Evolutionary conservation across 2,888 invertebrate genomes (phyloP).

Genomic region (Eucera pruinosa): DNA sequence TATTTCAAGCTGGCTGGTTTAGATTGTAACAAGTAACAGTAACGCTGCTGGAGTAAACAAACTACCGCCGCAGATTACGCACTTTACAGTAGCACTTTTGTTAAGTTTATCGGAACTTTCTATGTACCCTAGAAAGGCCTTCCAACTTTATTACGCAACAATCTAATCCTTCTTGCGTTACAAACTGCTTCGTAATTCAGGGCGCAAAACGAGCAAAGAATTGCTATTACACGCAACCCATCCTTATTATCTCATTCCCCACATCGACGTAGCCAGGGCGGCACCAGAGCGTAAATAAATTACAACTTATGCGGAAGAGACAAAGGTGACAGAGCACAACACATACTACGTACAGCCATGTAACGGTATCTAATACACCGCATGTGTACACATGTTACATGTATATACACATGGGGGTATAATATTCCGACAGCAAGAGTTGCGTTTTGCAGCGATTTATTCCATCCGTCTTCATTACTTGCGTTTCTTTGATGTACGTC

Average conservation of each 20-base stretch:
- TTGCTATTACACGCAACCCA: slow-evolving; percentile 53
- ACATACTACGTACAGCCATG: slow-evolving; percentile 8
- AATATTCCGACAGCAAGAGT: not conserved
- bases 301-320: slow-evolving; percentile 80
- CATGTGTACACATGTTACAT: slow-evolving; percentile 12
- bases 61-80: not conserved
- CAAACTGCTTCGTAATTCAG: not conserved
- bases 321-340: slow-evolving; percentile 71
- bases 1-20: slow-evolving; percentile 30
- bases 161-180: too few species aligned
- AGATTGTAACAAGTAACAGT: slow-evolving; percentile 21
- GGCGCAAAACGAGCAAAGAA: slow-evolving; percentile 10
- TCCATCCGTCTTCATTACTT: slow-evolving; percentile 74
- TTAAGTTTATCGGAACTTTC: too few species aligned
- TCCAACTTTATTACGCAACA: too few species aligned
- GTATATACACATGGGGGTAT: not conserved
- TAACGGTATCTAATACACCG: slow-evolving; percentile 8
- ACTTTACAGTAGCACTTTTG: too few species aligned
- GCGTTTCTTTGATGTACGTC: slow-evolving; percentile 21
- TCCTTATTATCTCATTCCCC: slow-evolving; percentile 9
- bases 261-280: slow-evolving; percentile 35
- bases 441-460: slow-evolving; percentile 55
- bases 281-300: slow-evolving; percentile 69
- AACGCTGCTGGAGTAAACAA: not conserved
- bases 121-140: too few species aligned